phyloP scores from a whole-genome alignment of 2,113 vertebrate species.

The Dipodomys stephensi region DNA sequence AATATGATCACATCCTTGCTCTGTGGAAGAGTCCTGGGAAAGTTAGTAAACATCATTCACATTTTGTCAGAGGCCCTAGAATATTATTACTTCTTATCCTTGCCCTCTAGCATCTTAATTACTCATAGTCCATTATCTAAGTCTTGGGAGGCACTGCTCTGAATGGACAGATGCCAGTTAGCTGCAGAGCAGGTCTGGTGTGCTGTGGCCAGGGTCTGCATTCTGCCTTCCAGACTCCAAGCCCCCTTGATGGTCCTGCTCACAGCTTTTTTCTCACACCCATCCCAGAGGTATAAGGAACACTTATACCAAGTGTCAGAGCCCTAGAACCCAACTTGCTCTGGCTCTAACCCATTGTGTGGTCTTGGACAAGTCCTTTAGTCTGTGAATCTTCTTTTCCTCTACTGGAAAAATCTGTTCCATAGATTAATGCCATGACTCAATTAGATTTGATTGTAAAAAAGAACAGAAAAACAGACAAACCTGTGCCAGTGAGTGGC shows the following conservation, averaged over 20 bases:
- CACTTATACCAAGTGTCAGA: background rate
- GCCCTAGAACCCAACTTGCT: background rate
- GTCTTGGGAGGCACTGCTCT: background rate
- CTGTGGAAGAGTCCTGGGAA: background rate
- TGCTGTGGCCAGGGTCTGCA: background rate
- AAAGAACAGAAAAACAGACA: background rate
- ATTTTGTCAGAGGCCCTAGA: conserved; percentile 22
- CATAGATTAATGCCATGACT: conserved; percentile 3
- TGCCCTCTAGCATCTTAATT: conserved; percentile 48
- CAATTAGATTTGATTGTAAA: conserved; percentile 43
- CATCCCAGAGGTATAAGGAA: background rate
- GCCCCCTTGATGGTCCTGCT: background rate
- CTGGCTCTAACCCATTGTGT: background rate
- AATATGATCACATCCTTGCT: background rate
- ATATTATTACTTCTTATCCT: conserved; percentile 41
- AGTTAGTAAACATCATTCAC: conserved; percentile 40
- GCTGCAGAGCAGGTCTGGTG: background rate
- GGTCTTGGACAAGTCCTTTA: conserved; percentile 16
- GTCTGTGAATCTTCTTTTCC: conserved; percentile 12
- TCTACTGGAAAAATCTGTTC: conserved; percentile 40
- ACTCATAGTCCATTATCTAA: background rate
- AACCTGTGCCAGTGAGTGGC: background rate
- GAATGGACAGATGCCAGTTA: background rate
- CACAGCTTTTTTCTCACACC: background rate
- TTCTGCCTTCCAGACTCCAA: conserved; percentile 15